Conservation (phyloP, 2,888 invertebrate species). For the Heliconius ethilla region DNA sequence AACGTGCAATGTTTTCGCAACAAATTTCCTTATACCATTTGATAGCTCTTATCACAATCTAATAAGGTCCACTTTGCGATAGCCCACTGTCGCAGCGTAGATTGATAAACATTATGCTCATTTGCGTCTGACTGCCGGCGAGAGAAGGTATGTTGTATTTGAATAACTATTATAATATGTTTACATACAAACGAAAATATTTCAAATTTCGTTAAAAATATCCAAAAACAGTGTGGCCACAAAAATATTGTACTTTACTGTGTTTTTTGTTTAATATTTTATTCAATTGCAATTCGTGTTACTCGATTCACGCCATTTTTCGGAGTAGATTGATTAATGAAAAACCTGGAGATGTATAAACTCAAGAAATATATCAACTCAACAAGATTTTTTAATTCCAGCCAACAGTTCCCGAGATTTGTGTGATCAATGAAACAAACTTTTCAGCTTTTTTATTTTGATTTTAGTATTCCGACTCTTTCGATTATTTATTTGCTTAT, state of each 20-base stretch:
- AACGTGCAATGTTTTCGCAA: slow-evolving; percentile 28
- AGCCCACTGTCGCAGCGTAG: slow-evolving; percentile 1
- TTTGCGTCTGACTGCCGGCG: slow-evolving; percentile 20
- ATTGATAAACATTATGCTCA: slow-evolving; percentile 28
- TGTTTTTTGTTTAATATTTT: no score
- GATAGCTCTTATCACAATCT: slow-evolving; percentile 37
- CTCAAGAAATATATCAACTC: no score
- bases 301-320: no score
- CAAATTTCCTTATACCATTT: slow-evolving; percentile 11
- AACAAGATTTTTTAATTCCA: background rate
- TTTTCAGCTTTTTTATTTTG: background rate
- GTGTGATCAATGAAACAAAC: background rate
- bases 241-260: no score
- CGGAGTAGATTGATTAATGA: no score
- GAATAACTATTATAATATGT: background rate
- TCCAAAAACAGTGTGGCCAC: no score
- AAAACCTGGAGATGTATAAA: background rate
- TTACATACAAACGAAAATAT: no score
- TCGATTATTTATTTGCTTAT: no score
- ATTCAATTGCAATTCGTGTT: no score
- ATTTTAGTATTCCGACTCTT: no score
- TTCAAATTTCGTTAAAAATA: no score
- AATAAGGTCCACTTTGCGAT: slow-evolving; percentile 42
- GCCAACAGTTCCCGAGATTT: background rate
- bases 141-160: slow-evolving; percentile 24